These are phyloP conservation scores for Eriosoma lanigerum DNA, from an alignment of 1,140 invertebrate species.

Conservation along the genomic window DNA sequence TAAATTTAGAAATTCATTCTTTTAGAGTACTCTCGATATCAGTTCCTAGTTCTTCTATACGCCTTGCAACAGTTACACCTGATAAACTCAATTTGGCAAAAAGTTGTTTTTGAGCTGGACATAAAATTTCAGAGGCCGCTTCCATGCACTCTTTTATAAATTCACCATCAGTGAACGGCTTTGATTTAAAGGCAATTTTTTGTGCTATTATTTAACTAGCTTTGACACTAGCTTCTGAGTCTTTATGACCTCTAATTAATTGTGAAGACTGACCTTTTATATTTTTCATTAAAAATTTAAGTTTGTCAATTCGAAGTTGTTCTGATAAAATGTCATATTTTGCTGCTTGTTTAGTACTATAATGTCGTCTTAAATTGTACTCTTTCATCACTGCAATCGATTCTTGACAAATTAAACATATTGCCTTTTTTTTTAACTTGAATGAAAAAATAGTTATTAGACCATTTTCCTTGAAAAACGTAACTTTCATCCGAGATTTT, in stretches of 20 bases:
- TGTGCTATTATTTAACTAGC: background rate
- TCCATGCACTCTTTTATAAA: slow-evolving; percentile 8
- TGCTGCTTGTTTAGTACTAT: background rate
- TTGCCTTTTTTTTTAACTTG: background rate
- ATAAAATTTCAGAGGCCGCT: slow-evolving; percentile 5
- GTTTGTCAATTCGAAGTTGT: background rate
- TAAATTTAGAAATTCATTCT: no score
- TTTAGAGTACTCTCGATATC: background rate
- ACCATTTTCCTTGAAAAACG: background rate
- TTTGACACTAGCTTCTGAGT: background rate
- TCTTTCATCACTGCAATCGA: background rate
- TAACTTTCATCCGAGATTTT: background rate
- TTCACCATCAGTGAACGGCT: slow-evolving; percentile 23
- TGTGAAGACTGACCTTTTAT: background rate
- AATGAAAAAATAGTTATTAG: background rate
- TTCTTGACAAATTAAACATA: background rate
- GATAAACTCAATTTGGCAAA: slow-evolving; percentile 8
- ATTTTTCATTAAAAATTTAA: slow-evolving; percentile 2
- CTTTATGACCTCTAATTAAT: background rate
- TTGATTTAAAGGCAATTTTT: slow-evolving; percentile 12
- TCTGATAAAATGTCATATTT: background rate
- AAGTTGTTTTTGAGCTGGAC: background rate
- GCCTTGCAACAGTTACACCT: background rate
- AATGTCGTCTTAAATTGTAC: background rate
- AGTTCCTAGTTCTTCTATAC: slow-evolving; percentile 18